A percentile compares a stretch with the other conserved stretches of the same genome.
These are phyloP conservation scores for Leptoteleia sp. DNA, from an alignment of 1,140 invertebrate species.

Conservation along the genomic window DNA sequence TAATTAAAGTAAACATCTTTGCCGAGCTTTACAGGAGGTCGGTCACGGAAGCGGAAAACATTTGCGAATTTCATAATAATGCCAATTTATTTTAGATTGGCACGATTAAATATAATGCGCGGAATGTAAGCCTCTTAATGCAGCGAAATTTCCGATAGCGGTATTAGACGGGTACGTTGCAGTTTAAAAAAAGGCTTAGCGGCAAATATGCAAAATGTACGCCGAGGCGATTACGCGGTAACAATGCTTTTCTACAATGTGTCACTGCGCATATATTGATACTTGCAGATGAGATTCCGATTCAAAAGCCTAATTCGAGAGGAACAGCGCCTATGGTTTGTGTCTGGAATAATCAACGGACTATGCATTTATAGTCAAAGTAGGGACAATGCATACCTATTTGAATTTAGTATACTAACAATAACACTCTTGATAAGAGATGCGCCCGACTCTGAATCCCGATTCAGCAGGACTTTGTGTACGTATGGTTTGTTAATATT, in stretches of 20 bases:
- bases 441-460: neutral
- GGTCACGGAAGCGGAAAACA: too few relatives aligned
- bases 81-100: too few relatives aligned
- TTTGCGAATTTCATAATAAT: too few relatives aligned
- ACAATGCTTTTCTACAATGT: conserved; percentile 40
- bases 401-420: conserved; percentile 46
- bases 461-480: conserved; percentile 24
- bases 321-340: conserved; percentile 37
- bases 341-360: conserved; percentile 39
- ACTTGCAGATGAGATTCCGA: conserved; percentile 25
- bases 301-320: conserved; percentile 41
- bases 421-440: conserved; percentile 43
- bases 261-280: conserved; percentile 37
- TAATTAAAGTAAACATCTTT: too few relatives aligned
- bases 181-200: conserved; percentile 10
- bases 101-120: too few relatives aligned
- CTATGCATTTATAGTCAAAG: conserved; percentile 31
- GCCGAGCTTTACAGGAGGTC: too few relatives aligned
- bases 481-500: conserved; percentile 41
- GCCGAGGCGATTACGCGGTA: conserved; percentile 10
- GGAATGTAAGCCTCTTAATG: too few relatives aligned
- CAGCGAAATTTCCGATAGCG: too few relatives aligned
- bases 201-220: conserved; percentile 18
- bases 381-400: conserved; percentile 38
- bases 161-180: too few relatives aligned